Conservation (phyloP, 2,797 vertebrate genomes). For the Ctenopoma multispine region DNA sequence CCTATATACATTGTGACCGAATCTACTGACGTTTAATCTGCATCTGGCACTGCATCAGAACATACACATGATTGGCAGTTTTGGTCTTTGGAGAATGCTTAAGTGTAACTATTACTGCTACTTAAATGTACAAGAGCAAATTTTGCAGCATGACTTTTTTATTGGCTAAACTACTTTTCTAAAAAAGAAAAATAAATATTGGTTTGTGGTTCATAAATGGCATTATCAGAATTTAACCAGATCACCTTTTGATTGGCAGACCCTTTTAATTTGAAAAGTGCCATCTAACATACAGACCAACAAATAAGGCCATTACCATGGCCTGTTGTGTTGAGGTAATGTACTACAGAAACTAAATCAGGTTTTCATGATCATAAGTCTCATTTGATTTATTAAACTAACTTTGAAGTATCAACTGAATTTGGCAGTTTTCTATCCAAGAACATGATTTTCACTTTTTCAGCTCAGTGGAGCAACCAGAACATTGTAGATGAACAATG, state of each 20-base stretch:
- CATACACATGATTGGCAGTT: constrained; percentile 6
- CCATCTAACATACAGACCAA: neutral
- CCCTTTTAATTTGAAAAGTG: neutral
- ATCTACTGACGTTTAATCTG: constrained; percentile 12
- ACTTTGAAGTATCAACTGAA: constrained; percentile 2
- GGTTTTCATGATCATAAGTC: constrained; percentile 5
- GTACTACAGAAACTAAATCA: neutral
- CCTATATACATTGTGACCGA: neutral
- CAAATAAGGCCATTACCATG: neutral
- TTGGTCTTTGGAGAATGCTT: constrained; percentile 10
- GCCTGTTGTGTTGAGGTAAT: neutral
- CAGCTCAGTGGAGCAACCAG: constrained; percentile 47
- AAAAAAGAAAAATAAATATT: neutral
- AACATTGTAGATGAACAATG: constrained; percentile 23
- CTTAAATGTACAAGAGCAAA: neutral
- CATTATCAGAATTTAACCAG: neutral
- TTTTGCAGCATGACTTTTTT: neutral
- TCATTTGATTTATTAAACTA: constrained; percentile 29
- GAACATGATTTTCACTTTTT: constrained; percentile 41
- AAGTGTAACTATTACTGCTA: neutral
- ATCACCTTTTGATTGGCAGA: neutral
- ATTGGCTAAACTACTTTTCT: neutral
- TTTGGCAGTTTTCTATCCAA: constrained; percentile 23
- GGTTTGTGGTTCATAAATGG: neutral
- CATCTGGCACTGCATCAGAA: constrained; percentile 32